A percentile compares a stretch with the other conserved stretches of the same genome.
Conservation (phyloP, 2,888 invertebrate species). For the Caenorhabditis becei region DNA sequence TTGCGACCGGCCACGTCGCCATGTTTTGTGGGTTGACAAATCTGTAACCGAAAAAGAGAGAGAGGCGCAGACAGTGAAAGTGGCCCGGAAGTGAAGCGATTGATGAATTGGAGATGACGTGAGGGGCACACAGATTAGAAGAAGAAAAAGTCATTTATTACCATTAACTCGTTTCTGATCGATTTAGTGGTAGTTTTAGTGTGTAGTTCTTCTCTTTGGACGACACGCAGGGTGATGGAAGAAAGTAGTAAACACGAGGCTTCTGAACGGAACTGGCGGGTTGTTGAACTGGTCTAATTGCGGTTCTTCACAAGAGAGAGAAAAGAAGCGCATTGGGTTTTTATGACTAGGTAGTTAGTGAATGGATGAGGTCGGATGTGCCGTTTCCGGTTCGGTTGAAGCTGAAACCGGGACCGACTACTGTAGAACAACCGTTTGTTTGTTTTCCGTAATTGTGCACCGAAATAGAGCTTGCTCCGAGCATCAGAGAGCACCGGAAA, state of each 20-base stretch:
- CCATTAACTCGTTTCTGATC: constrained; percentile 15
- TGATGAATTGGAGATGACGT: constrained; percentile 39
- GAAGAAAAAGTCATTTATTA: background rate
- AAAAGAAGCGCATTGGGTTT: background rate
- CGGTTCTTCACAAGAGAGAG: constrained; percentile 1
- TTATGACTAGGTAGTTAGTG: constrained; percentile 2
- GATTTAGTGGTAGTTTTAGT: constrained; percentile 20
- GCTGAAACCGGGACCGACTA: background rate
- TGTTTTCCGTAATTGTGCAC: background rate
- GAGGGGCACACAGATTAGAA: constrained; percentile 5
- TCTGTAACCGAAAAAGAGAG: background rate
- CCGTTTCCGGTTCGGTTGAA: background rate
- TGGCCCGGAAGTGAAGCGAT: constrained; percentile 10
- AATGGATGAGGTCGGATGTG: background rate
- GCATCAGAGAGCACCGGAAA: background rate
- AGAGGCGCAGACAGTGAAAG: background rate
- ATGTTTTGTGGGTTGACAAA: background rate
- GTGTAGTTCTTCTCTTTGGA: background rate
- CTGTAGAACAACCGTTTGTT: background rate
- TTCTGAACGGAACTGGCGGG: background rate
- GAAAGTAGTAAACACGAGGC: background rate
- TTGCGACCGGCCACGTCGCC: background rate
- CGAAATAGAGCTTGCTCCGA: too few species aligned
- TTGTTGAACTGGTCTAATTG: background rate
- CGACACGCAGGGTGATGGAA: background rate